These are phyloP conservation scores for Pongo abelii DNA, from an alignment of 2,113 vertebrate genomes.

Conservation along the genomic window DNA sequence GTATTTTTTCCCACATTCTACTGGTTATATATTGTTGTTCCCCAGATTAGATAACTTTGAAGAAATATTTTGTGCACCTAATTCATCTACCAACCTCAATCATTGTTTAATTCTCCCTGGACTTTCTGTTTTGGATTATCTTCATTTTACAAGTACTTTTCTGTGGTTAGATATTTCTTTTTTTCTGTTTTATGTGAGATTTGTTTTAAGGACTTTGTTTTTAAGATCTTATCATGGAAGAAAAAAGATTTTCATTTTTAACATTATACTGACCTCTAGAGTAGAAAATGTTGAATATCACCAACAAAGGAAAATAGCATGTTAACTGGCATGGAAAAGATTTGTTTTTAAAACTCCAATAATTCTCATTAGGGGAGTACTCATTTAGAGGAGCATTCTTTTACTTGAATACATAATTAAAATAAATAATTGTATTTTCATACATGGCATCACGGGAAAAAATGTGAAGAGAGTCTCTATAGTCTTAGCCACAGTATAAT, in stretches of 20 bases:
- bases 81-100: slow-evolving; percentile 77
- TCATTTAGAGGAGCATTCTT: background rate
- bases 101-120: slow-evolving; percentile 77
- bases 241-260: slow-evolving; percentile 80
- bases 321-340: background rate
- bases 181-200: slow-evolving; percentile 62
- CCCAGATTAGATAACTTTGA: slow-evolving; percentile 64
- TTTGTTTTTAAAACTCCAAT: slow-evolving; percentile 27
- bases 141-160: slow-evolving; percentile 79
- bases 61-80: slow-evolving; percentile 72
- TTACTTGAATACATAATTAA: slow-evolving; percentile 34
- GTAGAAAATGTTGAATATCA: slow-evolving; percentile 71
- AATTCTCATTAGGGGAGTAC: background rate
- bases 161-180: slow-evolving; percentile 62
- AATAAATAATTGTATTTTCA: slow-evolving; percentile 49
- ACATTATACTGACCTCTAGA: slow-evolving; percentile 87
- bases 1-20: background rate
- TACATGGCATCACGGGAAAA: background rate
- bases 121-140: slow-evolving; percentile 77
- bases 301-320: slow-evolving; percentile 38
- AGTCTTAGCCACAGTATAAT: background rate
- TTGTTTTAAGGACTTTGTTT: slow-evolving; percentile 76
- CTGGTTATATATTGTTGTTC: slow-evolving; percentile 73
- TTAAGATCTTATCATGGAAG: slow-evolving; percentile 63
- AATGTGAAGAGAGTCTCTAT: background rate